These are phyloP conservation scores for Progne subis DNA, from an alignment of 2,113 vertebrate species.

Conservation along the genomic window DNA sequence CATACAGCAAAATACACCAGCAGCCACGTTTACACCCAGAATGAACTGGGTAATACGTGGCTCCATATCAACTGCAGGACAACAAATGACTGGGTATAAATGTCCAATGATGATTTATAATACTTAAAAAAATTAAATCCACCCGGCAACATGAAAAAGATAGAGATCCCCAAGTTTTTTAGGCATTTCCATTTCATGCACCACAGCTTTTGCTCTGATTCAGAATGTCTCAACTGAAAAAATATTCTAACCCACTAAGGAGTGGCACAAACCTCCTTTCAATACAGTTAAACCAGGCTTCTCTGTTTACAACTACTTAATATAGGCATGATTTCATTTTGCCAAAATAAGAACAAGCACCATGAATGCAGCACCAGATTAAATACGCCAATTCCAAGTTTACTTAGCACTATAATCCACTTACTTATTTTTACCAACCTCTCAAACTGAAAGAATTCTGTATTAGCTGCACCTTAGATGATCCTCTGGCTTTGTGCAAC, in stretches of 20 bases:
- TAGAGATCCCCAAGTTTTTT: neutral
- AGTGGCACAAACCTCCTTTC: neutral
- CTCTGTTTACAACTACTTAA: neutral
- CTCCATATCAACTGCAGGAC: neutral
- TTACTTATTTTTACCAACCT: neutral
- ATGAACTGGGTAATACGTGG: neutral
- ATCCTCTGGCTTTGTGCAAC: neutral
- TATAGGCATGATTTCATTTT: neutral
- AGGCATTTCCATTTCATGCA: neutral
- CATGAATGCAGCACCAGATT: neutral
- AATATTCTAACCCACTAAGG: neutral
- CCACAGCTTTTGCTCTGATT: neutral
- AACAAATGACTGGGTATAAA: neutral
- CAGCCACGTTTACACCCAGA: neutral
- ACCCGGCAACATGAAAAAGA: neutral
- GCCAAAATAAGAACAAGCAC: neutral
- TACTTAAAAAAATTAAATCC: neutral
- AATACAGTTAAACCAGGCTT: neutral
- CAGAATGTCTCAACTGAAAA: neutral
- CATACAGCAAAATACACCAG: neutral
- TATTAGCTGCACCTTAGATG: neutral
- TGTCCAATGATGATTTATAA: neutral
- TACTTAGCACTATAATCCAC: neutral
- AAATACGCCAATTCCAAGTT: neutral
- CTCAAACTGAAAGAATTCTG: neutral